These are phyloP conservation scores for Potorous gilbertii DNA, from an alignment of 2,797 vertebrate genomes.

Conservation along the genomic window DNA sequence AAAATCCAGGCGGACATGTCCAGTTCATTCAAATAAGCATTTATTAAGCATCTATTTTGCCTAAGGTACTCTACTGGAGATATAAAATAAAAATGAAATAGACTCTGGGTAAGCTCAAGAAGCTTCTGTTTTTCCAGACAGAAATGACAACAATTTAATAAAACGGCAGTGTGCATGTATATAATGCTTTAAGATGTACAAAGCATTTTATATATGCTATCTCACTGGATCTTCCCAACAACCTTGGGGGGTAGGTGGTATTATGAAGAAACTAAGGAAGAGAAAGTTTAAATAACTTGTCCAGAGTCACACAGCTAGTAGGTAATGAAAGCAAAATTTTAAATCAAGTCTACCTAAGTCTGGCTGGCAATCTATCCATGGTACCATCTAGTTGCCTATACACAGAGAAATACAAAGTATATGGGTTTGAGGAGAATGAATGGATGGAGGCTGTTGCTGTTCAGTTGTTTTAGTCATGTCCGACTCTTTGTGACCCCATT, in stretches of 20 bases:
- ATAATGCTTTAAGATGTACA: neutral
- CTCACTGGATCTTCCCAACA: neutral
- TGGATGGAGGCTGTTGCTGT: neutral
- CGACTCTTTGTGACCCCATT: neutral
- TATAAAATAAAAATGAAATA: neutral
- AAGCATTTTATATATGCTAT: neutral
- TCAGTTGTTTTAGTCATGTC: neutral
- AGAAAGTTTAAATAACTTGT: neutral
- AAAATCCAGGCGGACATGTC: too few species aligned
- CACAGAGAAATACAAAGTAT: neutral
- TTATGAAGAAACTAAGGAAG: neutral
- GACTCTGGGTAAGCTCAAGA: neutral
- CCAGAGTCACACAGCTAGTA: neutral
- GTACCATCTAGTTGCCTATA: neutral
- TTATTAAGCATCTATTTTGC: neutral
- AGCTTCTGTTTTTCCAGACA: neutral
- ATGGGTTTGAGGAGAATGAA: neutral
- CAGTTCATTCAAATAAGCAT: fast-evolving
- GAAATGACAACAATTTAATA: neutral
- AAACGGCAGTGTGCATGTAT: neutral
- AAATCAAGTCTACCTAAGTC: neutral
- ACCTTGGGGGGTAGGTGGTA: neutral
- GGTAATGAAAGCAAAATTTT: neutral
- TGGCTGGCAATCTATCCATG: neutral
- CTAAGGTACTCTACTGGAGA: neutral